phyloP scores from a whole-genome alignment of 2,113 vertebrate genomes.

The Physeter macrocephalus region DNA sequence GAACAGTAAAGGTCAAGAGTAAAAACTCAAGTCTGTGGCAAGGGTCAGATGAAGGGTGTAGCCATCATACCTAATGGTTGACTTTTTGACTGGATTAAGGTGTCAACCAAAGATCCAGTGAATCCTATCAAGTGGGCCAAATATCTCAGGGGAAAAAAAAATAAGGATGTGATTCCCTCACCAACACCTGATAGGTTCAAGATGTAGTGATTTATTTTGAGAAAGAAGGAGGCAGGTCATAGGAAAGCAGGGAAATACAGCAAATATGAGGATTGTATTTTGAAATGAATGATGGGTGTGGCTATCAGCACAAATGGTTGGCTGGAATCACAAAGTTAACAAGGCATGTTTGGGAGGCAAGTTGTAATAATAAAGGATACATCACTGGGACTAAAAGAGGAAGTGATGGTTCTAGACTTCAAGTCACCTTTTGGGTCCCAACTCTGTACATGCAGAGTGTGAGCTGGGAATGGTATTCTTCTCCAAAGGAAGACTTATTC shows the following conservation, averaged over 20 bases:
- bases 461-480: background rate
- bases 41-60: background rate
- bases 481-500: background rate
- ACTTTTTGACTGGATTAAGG: background rate
- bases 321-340: background rate
- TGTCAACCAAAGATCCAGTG: background rate
- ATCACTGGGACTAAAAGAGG: background rate
- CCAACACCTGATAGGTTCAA: background rate
- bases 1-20: background rate
- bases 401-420: background rate
- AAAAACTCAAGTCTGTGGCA: background rate
- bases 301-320: background rate
- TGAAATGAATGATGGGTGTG: background rate
- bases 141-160: background rate
- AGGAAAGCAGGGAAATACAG: too few relatives aligned
- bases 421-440: background rate
- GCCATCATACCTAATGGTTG: background rate
- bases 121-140: background rate
- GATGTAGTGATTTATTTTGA: background rate
- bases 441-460: rapidly evolving
- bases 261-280: background rate
- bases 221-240: background rate
- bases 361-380: background rate
- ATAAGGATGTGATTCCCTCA: background rate
- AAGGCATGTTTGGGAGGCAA: background rate